These are phyloP conservation scores for Chromoteleia sp. DNA, from an alignment of 2,888 invertebrate species.

Conservation along the genomic window DNA sequence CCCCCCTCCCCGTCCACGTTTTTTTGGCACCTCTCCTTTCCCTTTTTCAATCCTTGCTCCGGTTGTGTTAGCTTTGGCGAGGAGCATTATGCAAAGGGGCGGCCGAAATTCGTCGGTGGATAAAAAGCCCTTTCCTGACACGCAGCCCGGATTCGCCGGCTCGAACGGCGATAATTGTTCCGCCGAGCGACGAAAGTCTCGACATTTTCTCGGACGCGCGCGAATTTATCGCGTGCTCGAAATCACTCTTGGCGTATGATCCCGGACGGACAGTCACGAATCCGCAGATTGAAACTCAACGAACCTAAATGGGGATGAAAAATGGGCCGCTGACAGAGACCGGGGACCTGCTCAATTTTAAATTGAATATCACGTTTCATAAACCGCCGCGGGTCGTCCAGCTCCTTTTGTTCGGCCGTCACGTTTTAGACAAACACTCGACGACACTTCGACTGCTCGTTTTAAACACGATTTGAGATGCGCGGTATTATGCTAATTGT, in stretches of 20 bases:
- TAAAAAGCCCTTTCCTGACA: conserved; percentile 27
- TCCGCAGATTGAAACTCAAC: conserved; percentile 44
- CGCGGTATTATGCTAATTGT: background rate
- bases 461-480: background rate
- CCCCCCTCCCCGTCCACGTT: background rate
- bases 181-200: conserved; percentile 29
- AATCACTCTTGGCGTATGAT: conserved; percentile 34
- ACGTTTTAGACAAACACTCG: background rate
- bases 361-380: conserved; percentile 41
- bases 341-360: conserved; percentile 34
- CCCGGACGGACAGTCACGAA: conserved; percentile 49
- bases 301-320: conserved; percentile 40
- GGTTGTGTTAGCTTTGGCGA: background rate
- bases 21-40: background rate
- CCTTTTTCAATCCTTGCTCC: background rate
- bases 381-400: conserved; percentile 20
- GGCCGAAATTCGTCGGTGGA: conserved; percentile 11
- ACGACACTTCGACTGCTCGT: background rate
- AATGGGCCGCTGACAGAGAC: conserved; percentile 37
- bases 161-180: conserved; percentile 51
- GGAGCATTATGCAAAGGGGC: conserved; percentile 17
- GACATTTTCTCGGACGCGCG: conserved; percentile 43
- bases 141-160: conserved; percentile 35
- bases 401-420: conserved; percentile 32
- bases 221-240: conserved; percentile 49